Evolutionary conservation across 2,888 invertebrate genomes (phyloP).

Genomic region (Campaea margaritaria): DNA sequence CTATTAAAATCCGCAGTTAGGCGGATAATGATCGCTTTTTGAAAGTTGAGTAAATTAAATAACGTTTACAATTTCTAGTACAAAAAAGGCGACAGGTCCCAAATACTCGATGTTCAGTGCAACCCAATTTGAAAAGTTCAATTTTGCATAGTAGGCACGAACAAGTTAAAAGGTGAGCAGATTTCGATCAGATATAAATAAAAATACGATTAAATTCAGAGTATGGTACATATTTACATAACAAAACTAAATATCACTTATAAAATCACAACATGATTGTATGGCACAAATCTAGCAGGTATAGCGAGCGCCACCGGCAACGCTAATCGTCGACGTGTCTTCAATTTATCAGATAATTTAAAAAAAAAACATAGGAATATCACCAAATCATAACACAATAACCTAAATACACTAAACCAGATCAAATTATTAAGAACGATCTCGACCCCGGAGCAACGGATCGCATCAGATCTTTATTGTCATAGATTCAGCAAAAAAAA

Average conservation of each 20-base stretch:
- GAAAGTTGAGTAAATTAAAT: conserved; percentile 11
- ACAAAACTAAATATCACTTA: conserved; percentile 84
- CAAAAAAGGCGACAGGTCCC: conserved; percentile 15
- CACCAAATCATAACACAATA: conserved; percentile 72
- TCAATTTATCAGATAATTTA: conserved; percentile 67
- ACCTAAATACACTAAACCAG: conserved; percentile 75
- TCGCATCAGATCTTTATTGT: conserved; percentile 87
- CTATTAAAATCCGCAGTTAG: too few species aligned
- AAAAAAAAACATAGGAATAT: conserved; percentile 67
- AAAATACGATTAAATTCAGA: conserved; percentile 75
- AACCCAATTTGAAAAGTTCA: conserved; percentile 27
- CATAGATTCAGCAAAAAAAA: conserved; percentile 84
- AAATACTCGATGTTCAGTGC: conserved; percentile 35
- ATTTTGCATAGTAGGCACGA: conserved; percentile 35
- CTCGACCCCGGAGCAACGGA: conserved; percentile 53
- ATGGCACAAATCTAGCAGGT: conserved; percentile 83
- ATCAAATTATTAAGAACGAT: conserved; percentile 70
- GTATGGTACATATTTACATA: conserved; percentile 85
- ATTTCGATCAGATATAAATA: conserved; percentile 63
- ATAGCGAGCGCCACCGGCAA: conserved; percentile 50
- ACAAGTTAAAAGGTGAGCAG: conserved; percentile 59
- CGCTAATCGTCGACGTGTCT: conserved; percentile 67
- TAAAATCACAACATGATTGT: conserved; percentile 84
- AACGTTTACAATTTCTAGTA: conserved; percentile 7
- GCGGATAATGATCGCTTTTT: background rate